A percentile compares a stretch with the other conserved stretches of the same genome.
These are phyloP conservation scores for Ruditapes philippinarum DNA, from an alignment of 1,140 invertebrate species.

Conservation along the genomic window DNA sequence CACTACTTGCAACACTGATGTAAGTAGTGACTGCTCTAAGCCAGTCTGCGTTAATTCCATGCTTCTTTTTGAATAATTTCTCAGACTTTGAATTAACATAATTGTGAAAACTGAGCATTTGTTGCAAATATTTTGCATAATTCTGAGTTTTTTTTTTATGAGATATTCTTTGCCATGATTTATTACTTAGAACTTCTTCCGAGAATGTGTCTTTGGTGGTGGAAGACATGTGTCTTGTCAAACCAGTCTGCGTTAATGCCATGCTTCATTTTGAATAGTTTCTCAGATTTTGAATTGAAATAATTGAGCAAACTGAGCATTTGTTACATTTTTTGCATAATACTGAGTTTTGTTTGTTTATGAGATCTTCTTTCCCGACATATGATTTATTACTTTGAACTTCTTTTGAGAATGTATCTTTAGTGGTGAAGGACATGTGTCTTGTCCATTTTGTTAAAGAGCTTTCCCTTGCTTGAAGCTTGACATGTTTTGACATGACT, in stretches of 20 bases:
- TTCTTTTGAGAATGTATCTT: neutral
- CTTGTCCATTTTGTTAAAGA: neutral
- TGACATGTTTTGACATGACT: neutral
- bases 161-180: neutral
- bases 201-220: neutral
- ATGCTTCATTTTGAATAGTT: neutral
- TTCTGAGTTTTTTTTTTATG: neutral
- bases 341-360: neutral
- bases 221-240: neutral
- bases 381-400: neutral
- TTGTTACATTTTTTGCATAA: neutral
- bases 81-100: neutral
- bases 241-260: too few species aligned
- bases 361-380: neutral
- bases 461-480: neutral
- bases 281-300: neutral
- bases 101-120: neutral
- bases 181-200: neutral
- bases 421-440: neutral
- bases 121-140: neutral
- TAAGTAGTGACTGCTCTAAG: neutral
- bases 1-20: neutral
- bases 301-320: neutral
- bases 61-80: neutral
- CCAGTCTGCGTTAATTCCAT: neutral